phyloP scores from a whole-genome alignment of 2,888 invertebrate species.

The Lasioglossum malachurum region DNA sequence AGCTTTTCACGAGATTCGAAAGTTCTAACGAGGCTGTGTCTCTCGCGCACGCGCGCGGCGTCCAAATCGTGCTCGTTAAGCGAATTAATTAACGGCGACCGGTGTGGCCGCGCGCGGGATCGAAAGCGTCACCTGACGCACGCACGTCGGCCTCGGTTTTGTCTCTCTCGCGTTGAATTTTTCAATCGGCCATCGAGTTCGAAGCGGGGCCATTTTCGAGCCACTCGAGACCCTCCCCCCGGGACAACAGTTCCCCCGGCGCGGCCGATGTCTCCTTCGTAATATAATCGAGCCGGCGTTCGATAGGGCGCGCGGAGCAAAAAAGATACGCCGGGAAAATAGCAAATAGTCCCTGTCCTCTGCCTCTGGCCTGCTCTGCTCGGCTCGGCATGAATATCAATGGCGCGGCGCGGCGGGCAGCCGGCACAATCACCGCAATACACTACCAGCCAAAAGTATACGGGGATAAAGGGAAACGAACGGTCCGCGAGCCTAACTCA shows the following conservation, averaged over 20 bases:
- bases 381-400: slow-evolving; percentile 40
- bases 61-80: slow-evolving; percentile 23
- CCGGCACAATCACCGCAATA: slow-evolving; percentile 26
- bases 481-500: neutral
- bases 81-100: slow-evolving; percentile 15
- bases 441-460: slow-evolving; percentile 14
- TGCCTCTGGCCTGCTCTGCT: neutral
- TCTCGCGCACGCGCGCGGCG: neutral
- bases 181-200: neutral
- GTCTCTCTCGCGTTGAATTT: neutral
- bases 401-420: neutral
- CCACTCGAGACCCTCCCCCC: neutral
- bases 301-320: neutral
- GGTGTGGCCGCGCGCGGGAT: neutral
- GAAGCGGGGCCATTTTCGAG: neutral
- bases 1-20: slow-evolving; percentile 7
- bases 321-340: neutral
- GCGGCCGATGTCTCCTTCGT: neutral
- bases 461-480: neutral
- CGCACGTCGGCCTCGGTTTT: neutral
- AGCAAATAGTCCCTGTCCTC: neutral
- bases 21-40: slow-evolving; percentile 5
- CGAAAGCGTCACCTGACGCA: neutral
- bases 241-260: neutral
- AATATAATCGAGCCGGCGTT: slow-evolving; percentile 2